These are phyloP conservation scores for Halichoeres trimaculatus DNA, from an alignment of 2,113 vertebrate genomes.

Conservation along the genomic window DNA sequence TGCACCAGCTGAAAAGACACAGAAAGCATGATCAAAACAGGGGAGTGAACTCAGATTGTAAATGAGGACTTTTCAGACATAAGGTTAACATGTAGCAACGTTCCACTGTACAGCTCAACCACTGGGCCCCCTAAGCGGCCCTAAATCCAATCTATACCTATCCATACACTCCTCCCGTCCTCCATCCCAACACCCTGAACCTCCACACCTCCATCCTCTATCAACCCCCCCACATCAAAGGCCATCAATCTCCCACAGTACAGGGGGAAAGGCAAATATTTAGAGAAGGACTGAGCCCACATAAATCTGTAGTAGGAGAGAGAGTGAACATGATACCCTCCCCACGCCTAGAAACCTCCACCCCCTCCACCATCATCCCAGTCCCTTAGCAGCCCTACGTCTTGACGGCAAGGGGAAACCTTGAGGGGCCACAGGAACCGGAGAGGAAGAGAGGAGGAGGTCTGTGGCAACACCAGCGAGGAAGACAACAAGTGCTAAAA, in stretches of 20 bases:
- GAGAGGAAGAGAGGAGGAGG: conserved; percentile 74
- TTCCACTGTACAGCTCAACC: conserved; percentile 6
- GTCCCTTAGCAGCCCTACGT: conserved; percentile 73
- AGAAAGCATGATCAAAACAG: not conserved
- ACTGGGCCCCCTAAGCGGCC: conserved; percentile 27
- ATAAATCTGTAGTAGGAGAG: conserved; percentile 86
- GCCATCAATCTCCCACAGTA: conserved; percentile 85
- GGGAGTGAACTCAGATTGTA: not conserved
- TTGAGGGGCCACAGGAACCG: conserved; percentile 73
- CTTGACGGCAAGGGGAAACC: conserved; percentile 73
- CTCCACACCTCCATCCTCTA: conserved; percentile 65
- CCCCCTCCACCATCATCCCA: conserved; percentile 58
- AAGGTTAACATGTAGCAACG: not conserved
- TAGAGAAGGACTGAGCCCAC: conserved; percentile 85
- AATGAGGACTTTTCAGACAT: conserved; percentile 5
- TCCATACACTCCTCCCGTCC: conserved; percentile 58
- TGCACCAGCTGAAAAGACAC: conserved; percentile 18
- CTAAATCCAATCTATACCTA: conserved; percentile 58
- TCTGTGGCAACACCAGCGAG: conserved; percentile 66
- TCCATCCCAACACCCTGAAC: conserved; percentile 64
- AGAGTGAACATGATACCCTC: conserved; percentile 81
- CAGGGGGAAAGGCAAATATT: conserved; percentile 88
- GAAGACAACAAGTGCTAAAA: conserved; percentile 53
- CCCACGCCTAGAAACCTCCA: conserved; percentile 55
- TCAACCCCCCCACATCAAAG: conserved; percentile 78